Evolutionary conservation across 2,888 invertebrate species (phyloP), one percentile per base, ranked within the genome.

Genomic region (Agrotis ipsilon): DNA sequence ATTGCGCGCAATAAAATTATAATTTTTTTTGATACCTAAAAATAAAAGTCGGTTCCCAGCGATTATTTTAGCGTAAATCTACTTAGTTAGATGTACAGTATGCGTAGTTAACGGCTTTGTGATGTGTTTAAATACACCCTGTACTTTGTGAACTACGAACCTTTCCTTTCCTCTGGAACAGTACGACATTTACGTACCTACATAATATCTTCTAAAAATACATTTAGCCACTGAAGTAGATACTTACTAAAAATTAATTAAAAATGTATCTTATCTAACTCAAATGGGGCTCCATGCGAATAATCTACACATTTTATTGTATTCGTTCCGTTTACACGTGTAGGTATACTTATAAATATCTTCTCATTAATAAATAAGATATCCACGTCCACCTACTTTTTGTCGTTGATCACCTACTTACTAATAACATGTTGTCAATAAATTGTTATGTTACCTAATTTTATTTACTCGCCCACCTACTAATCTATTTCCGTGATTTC

Each of bases 61-160:
- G n/a, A n/a, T n/a, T n/a, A n/a, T n/a, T n/a, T n/a, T n/a, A n/a
- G n/a, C n/a, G n/a, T n/a, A n/a, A n/a, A n/a, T n/a, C n/a, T n/a
- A n/a, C n/a, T n/a, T n/a, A n/a, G n/a, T n/a, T n/a, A n/a, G n/a
- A n/a, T n/a, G n/a, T n/a, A n/a, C n/a, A n/a, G n/a, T n/a, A n/a
- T n/a, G n/a, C n/a, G n/a, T n/a, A n/a, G n/a, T n/a, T n/a, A n/a
- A n/a, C n/a, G n/a, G n/a, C n/a, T n/a, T n/a, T n/a, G n/a, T n/a
- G n/a, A n/a, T n/a, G n/a, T n/a, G n/a, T n/a, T n/a, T n/a, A n/a
- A n/a, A n/a, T n/a, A n/a, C n/a, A n/a, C n/a, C n/a, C n/a, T n/a
- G n/a, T n/a, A 82, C 68, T 84, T 76, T 72, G 57, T 83, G 73
- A 75, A 85, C 82, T 84, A 85, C 72, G 75, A 78, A 85, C 78